Base-by-base conservation (phyloP, 2,113 vertebrate genomes). In the Centropus bengalensis region DNA sequence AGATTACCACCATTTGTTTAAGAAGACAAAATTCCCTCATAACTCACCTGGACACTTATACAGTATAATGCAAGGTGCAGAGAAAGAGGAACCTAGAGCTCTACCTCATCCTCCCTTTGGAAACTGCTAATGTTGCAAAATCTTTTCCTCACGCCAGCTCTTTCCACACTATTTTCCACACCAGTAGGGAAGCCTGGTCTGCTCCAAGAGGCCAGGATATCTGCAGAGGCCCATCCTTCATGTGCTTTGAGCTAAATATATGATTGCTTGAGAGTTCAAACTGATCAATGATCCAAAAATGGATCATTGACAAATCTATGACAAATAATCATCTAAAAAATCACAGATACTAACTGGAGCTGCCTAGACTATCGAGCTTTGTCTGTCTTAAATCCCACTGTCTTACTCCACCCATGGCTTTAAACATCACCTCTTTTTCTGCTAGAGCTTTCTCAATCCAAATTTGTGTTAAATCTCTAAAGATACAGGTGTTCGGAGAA, bases 81-180 rank as follows among this genome's bases (percentile, higher is more conserved):
- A 94, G 85, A 89, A 91, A 91, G 49, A 82, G 67, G 74, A 92
- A 47, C 71, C 32, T 45, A 13, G 22, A 63, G 54, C 86, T 94
- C 80, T 64, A 88, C 73, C 82, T 90, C 14, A 0, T 83, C 58
- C 74, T 88, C 89, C 55, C 74, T 87, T 69, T 82, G 67, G 77
- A 28, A 76, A 68, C 30, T 82, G 81, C 58, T 94, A 74, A 96
- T 15, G 1, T 89, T 94, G 77, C 1, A 2, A 93, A 92, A 93
- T 85, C 56, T 82, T 93, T 86, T 89, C 30, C 81, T 91, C 19
- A 71, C 80, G 80, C 68, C 86, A 84, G 0, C 67, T 93, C 83
- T 93, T 93, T 88, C 95, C 88, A 95, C 77, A 78, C 33, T 59
- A 56, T 78, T 93, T 91, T 94, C 60, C 70, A 38, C 78, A 55